These are phyloP conservation scores for Caenorhabditis sp. DNA, from an alignment of 2,888 invertebrate species.

Conservation along the genomic window DNA sequence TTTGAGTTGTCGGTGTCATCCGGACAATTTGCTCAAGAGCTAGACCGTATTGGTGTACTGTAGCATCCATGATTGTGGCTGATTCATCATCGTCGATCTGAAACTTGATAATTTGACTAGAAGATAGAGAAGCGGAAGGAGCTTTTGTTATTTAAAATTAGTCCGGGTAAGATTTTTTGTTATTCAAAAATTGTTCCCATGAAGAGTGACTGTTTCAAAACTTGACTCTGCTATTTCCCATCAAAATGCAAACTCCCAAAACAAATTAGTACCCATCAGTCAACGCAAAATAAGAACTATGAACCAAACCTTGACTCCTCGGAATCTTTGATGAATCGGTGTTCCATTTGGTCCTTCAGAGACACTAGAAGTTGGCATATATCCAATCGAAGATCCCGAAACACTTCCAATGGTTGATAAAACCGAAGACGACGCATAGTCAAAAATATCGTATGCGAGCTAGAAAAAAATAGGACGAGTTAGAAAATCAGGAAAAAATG, in stretches of 20 bases:
- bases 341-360: constrained; percentile 40
- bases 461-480: constrained; percentile 11
- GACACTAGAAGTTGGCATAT: background rate
- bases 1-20: constrained; percentile 61
- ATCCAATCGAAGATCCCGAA: background rate
- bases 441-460: constrained; percentile 57
- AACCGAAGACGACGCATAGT: constrained; percentile 50
- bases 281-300: background rate
- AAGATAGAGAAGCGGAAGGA: too few relatives aligned
- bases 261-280: background rate
- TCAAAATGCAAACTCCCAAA: too few relatives aligned
- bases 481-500: constrained; percentile 6
- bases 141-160: too few relatives aligned
- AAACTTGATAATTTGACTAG: constrained; percentile 4
- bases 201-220: too few relatives aligned
- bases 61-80: constrained; percentile 70
- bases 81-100: constrained; percentile 70
- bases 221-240: too few relatives aligned
- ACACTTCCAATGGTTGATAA: constrained; percentile 31
- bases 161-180: background rate
- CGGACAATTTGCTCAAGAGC: constrained; percentile 59
- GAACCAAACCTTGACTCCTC: constrained; percentile 22
- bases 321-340: constrained; percentile 30
- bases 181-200: background rate
- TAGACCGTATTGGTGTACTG: constrained; percentile 61